These are phyloP conservation scores for Xestia c-nigrum DNA, from an alignment of 2,888 invertebrate genomes.

Conservation along the genomic window DNA sequence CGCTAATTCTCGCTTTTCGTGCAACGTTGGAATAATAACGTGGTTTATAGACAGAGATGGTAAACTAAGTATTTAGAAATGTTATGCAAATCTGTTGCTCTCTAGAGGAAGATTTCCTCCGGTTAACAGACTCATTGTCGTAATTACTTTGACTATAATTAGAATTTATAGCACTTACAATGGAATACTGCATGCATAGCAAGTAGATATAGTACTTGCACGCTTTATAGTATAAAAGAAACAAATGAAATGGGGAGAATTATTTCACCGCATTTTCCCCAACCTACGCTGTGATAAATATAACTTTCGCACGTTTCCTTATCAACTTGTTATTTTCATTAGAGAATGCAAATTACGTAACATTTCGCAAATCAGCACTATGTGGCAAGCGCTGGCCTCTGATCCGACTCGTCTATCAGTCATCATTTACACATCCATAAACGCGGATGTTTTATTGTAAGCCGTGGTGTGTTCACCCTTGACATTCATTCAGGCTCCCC, in stretches of 20 bases:
- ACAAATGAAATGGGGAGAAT: slow-evolving; percentile 35
- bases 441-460: slow-evolving; percentile 66
- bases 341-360: slow-evolving; percentile 59
- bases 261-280: slow-evolving; percentile 30
- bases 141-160: slow-evolving; percentile 63
- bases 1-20: slow-evolving; percentile 46
- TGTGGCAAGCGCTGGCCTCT: slow-evolving; percentile 65
- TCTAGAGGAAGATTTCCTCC: slow-evolving; percentile 58
- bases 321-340: slow-evolving; percentile 56
- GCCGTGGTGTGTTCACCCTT: slow-evolving; percentile 72
- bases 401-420: slow-evolving; percentile 58
- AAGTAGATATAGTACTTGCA: slow-evolving; percentile 33
- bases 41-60: slow-evolving; percentile 43
- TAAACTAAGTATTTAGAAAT: slow-evolving; percentile 44
- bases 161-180: slow-evolving; percentile 58
- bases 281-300: slow-evolving; percentile 43
- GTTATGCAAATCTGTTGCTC: slow-evolving; percentile 56
- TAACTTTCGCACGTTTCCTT: slow-evolving; percentile 44
- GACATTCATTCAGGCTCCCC: slow-evolving; percentile 68
- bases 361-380: slow-evolving; percentile 37
- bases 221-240: slow-evolving; percentile 23
- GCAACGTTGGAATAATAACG: slow-evolving; percentile 40
- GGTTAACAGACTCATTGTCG: slow-evolving; percentile 55
- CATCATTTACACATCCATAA: slow-evolving; percentile 59
- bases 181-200: slow-evolving; percentile 35